Percentiles rank a stretch among this genome's conserved stretches.
Evolutionary conservation across 2,888 invertebrate species (phyloP).

Genomic region (Ecliptopera silaceata): DNA sequence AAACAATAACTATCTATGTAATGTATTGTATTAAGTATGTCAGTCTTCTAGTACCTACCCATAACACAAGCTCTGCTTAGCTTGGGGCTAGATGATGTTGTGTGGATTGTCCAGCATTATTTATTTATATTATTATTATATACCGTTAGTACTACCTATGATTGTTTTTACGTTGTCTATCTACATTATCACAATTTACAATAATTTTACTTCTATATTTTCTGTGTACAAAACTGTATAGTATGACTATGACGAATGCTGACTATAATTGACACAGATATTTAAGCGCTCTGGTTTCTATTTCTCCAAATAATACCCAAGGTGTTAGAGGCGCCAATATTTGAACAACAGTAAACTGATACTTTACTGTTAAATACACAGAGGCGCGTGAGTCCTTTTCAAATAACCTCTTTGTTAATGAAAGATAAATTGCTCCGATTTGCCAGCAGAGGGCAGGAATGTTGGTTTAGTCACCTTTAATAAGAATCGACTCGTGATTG

Average conservation of each 20-base stretch:
- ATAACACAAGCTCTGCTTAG: no score
- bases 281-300: conserved; percentile 4
- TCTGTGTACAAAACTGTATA: not conserved
- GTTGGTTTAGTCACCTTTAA: conserved; percentile 50
- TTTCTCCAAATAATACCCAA: conserved; percentile 13
- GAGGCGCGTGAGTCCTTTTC: conserved; percentile 45
- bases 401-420: conserved; percentile 45
- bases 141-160: no score
- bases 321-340: conserved; percentile 27
- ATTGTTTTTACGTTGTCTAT: no score
- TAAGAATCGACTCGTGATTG: conserved; percentile 45
- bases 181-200: no score
- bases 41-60: no score
- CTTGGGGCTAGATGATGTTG: no score
- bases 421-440: conserved; percentile 45
- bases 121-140: no score
- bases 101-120: no score
- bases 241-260: not conserved
- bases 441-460: conserved; percentile 39
- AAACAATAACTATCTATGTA: no score
- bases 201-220: no score
- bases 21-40: no score
- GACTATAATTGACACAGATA: not conserved
- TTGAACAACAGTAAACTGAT: conserved; percentile 57
- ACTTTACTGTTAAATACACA: conserved; percentile 57